phyloP scores from a whole-genome alignment of 2,888 invertebrate species.

The Epirrhoe tristata region DNA sequence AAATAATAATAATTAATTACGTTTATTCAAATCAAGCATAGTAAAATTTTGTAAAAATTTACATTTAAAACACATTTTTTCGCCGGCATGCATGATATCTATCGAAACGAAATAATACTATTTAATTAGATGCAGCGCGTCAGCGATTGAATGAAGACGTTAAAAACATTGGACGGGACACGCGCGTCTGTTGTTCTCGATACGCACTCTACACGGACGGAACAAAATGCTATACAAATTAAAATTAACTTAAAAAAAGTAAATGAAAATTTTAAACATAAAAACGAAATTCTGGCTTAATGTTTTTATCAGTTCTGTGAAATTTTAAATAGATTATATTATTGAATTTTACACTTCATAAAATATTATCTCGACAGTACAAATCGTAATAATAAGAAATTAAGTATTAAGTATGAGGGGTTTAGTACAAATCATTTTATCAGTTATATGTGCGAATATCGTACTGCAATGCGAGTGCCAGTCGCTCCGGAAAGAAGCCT shows the following conservation, averaged over 20 bases:
- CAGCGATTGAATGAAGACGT: constrained; percentile 43
- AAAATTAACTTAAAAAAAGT: background rate
- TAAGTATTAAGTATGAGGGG: constrained; percentile 22
- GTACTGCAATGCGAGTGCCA: constrained; percentile 48
- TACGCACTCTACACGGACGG: constrained; percentile 23
- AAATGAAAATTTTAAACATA: no score
- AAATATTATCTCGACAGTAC: background rate
- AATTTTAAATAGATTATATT: background rate
- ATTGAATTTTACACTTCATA: background rate
- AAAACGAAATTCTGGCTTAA: no score
- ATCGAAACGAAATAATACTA: background rate
- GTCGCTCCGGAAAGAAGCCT: constrained; percentile 51
- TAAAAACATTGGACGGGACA: constrained; percentile 46
- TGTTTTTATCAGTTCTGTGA: background rate
- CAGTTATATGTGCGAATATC: constrained; percentile 47
- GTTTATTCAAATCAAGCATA: no score
- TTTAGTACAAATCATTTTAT: constrained; percentile 29
- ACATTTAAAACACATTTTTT: background rate
- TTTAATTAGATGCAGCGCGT: background rate
- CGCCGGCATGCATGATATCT: background rate
- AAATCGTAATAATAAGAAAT: background rate
- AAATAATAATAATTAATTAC: no score
- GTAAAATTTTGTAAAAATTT: background rate
- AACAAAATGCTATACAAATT: constrained; percentile 4
- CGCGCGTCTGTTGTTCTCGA: constrained; percentile 38